Evolutionary conservation across 2,113 vertebrate species (phyloP), one percentile per base, ranked within the genome.

Genomic region (Paradoxurus hermaphroditus): DNA sequence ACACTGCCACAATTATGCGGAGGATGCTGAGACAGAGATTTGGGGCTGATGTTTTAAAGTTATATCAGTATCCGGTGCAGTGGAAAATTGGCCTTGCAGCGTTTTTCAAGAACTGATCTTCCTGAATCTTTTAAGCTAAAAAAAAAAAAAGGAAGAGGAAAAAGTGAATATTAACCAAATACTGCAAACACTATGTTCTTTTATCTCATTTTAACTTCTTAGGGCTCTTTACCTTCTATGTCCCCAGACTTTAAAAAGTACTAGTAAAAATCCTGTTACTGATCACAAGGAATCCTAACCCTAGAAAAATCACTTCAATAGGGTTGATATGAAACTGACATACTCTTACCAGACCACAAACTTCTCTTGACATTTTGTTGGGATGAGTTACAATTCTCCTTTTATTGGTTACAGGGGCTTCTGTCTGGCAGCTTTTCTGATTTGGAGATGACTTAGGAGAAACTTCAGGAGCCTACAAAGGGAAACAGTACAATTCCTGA

Each of bases 121-220:
- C 88, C 51, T 90, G 73, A 92, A 91, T 79, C 49, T 86, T 96
- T 86, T 81, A 90, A 92, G 18, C 34, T 97, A 56, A 81, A 72
- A 65, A 85, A 72, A 77, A 82, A 83, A 90, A 49, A 36, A 86
- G 70, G 77, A 75, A 82, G 59, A 36, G 12, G 51, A 86, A 96
- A 95, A 90, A 90, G 51, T 92, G 95, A 97, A 97, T 29, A 79
- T 86, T 97, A 90, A 95, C 75, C 79, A 96, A 97, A 94, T 65
- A 73, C 36, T 90, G n/a, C 51, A 73, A 94, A 93, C 56, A 81
- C 18, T 79, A 56, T 93, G 67, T 77, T 95, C 23, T 53, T 51
- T 14, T n/a, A 75, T 63, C 63, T 87, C 65, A 75, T 81, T 94
- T 93, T 94, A 97, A 94, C 68, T 73, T 90, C 44, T 29, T 39